phyloP scores from a whole-genome alignment of 2,888 invertebrate genomes.

The Drosophila fungiperda region DNA sequence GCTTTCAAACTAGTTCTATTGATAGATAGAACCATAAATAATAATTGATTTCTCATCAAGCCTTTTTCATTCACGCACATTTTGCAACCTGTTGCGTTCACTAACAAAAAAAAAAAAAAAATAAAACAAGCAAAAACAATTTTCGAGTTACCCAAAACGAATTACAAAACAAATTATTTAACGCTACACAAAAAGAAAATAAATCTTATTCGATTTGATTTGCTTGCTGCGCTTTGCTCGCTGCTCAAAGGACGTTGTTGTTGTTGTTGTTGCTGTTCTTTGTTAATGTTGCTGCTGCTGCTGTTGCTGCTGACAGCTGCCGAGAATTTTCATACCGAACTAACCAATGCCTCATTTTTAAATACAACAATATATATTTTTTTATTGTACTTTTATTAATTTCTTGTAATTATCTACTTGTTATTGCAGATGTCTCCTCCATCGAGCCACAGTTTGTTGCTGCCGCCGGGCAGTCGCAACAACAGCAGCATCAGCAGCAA shows the following conservation, averaged over 20 bases:
- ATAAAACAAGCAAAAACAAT: not conserved
- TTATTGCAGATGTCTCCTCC: conserved; percentile 88
- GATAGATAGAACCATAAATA: not conserved
- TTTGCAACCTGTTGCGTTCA: conserved; percentile 35
- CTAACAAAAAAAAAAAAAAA: conserved; percentile 31
- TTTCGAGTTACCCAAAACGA: conserved; percentile 61
- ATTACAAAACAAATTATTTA: conserved; percentile 79
- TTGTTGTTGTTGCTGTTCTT: conserved; percentile 42
- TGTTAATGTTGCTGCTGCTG: conserved; percentile 20
- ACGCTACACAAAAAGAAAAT: conserved; percentile 63
- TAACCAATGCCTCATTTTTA: conserved; percentile 38
- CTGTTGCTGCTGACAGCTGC: conserved; percentile 48
- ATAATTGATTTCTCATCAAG: not conserved
- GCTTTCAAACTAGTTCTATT: not conserved
- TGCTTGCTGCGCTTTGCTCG: conserved; percentile 82
- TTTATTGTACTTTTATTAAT: conserved; percentile 23
- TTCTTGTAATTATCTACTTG: not conserved
- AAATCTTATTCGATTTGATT: conserved; percentile 73
- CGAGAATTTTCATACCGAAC: conserved; percentile 52
- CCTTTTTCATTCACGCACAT: conserved; percentile 4
- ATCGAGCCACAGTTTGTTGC: conserved; percentile 81
- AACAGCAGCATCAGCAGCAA: conserved; percentile 51
- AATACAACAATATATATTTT: conserved; percentile 6
- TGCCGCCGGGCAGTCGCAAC: conserved; percentile 71
- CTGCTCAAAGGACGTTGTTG: conserved; percentile 61